These are phyloP conservation scores for Cosmorhoe ocellata DNA, from an alignment of 2,888 invertebrate genomes.

Conservation along the genomic window DNA sequence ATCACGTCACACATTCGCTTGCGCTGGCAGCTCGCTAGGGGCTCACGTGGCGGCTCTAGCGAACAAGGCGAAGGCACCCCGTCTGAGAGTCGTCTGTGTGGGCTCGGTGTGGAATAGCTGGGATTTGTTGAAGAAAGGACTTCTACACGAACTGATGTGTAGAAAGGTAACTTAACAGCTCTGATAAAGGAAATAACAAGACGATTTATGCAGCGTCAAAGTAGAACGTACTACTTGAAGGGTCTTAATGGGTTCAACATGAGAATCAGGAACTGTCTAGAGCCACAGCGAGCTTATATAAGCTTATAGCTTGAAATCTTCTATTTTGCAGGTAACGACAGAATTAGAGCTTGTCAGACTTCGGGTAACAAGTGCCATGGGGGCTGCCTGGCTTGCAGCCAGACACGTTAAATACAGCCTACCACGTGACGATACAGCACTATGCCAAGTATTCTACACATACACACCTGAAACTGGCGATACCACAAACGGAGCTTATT, in stretches of 20 bases:
- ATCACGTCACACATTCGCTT: constrained; percentile 82
- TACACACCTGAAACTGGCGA: constrained; percentile 55
- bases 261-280: no score
- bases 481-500: constrained; percentile 13
- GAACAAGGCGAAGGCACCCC: constrained; percentile 84
- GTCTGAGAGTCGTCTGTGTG: constrained; percentile 91
- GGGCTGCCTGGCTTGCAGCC: constrained; percentile 93
- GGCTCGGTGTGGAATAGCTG: constrained; percentile 98
- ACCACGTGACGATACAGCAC: constrained; percentile 87
- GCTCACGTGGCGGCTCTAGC: constrained; percentile 87
- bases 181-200: no score
- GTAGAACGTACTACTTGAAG: no score
- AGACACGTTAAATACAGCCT: constrained; percentile 84
- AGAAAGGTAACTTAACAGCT: constrained; percentile 48
- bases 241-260: no score
- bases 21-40: constrained; percentile 87
- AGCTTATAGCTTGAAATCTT: no score
- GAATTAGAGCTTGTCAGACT: constrained; percentile 85
- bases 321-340: constrained; percentile 55
- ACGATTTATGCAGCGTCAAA: no score
- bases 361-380: constrained; percentile 90
- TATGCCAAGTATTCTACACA: constrained; percentile 86
- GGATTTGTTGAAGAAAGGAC: constrained; percentile 88
- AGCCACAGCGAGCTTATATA: no score
- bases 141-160: constrained; percentile 78